Evolutionary conservation across 1,140 invertebrate genomes (phyloP).

Genomic region (Saxidomus purpurata): DNA sequence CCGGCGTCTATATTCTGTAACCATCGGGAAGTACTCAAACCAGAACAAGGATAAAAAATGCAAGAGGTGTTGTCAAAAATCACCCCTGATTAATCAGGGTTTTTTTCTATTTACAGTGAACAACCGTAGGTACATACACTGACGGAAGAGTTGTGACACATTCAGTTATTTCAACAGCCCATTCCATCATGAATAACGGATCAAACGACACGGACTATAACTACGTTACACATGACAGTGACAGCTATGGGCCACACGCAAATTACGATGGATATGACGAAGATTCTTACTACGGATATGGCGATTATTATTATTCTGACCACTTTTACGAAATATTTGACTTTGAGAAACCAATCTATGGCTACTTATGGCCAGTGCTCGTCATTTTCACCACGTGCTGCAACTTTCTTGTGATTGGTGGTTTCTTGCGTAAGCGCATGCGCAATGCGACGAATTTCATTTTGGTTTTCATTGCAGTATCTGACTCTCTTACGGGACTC

Average conservation of each 20-base stretch:
- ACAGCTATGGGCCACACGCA: not conserved
- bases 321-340: slow-evolving; percentile 49
- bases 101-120: not conserved
- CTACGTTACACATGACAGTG: not conserved
- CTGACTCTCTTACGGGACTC: slow-evolving; percentile 55
- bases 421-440: slow-evolving; percentile 52
- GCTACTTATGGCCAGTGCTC: slow-evolving; percentile 49
- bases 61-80: too few relatives aligned
- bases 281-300: not conserved
- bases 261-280: not conserved
- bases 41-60: too few relatives aligned
- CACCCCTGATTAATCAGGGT: too few relatives aligned
- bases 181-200: not conserved
- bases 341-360: slow-evolving; percentile 40
- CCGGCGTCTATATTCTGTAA: too few relatives aligned
- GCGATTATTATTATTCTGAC: not conserved
- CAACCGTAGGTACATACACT: not conserved
- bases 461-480: slow-evolving; percentile 55
- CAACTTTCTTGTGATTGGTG: slow-evolving; percentile 42
- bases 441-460: slow-evolving; percentile 51
- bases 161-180: not conserved
- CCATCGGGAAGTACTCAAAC: too few relatives aligned
- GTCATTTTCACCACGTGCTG: slow-evolving; percentile 12
- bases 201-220: not conserved
- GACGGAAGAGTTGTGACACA: not conserved